phyloP scores from a whole-genome alignment of 2,888 invertebrate genomes.

The Lasioglossum oenotherae region DNA sequence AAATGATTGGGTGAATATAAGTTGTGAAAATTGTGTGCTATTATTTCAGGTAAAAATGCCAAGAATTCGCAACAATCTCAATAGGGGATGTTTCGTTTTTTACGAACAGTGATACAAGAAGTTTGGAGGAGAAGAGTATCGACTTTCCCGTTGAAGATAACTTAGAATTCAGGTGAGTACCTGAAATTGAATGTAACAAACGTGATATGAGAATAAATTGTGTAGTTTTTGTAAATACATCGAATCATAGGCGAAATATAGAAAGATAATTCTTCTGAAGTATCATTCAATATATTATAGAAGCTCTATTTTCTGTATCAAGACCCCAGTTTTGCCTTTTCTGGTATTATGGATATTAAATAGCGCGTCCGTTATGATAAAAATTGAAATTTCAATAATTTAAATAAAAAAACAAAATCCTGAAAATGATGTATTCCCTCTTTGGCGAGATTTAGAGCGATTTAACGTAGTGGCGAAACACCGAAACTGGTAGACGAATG shows the following conservation, averaged over 20 bases:
- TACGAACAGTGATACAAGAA: not conserved
- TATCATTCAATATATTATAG: too few relatives aligned
- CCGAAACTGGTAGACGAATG: not conserved
- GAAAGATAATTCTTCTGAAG: too few relatives aligned
- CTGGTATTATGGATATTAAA: not conserved
- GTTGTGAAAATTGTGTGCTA: not conserved
- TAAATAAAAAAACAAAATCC: not conserved
- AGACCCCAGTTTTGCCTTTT: not conserved
- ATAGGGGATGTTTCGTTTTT: not conserved
- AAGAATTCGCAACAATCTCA: not conserved
- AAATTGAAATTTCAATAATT: not conserved
- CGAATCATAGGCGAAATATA: not conserved
- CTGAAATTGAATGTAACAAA: not conserved
- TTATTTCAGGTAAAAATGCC: conserved; percentile 18
- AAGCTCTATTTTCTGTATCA: too few relatives aligned
- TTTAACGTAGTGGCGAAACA: not conserved
- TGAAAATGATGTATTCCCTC: not conserved
- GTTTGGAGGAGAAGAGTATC: conserved; percentile 33
- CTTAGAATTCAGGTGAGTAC: conserved; percentile 44
- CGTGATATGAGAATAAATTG: not conserved
- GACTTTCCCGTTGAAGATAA: conserved; percentile 57
- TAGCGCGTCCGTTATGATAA: not conserved
- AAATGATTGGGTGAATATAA: not conserved
- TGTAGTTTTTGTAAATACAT: not conserved
- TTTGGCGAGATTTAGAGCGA: not conserved